phyloP scores from a whole-genome alignment of 2,797 vertebrate genomes.

The Pseudomugil tenellus region DNA sequence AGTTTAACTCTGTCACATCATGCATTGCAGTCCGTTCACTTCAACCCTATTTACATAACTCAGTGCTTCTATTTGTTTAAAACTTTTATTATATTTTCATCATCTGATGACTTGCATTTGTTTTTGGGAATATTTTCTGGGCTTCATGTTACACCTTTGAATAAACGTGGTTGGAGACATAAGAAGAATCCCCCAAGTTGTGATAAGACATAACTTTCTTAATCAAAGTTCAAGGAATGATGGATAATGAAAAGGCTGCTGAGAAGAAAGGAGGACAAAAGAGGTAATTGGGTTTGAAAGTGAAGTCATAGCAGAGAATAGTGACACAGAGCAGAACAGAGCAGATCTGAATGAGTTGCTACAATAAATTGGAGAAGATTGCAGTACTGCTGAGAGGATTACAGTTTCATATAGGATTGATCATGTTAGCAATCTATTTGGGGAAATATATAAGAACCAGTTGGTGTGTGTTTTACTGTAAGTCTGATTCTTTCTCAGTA shows the following conservation, averaged over 20 bases:
- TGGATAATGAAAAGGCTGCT: neutral
- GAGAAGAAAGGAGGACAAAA: neutral
- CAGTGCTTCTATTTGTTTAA: neutral
- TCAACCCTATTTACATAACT: neutral
- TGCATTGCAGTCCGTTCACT: neutral
- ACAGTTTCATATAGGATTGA: neutral
- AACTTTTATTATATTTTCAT: neutral
- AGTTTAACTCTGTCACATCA: neutral
- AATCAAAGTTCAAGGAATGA: neutral
- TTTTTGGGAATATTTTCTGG: neutral
- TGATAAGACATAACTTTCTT: neutral
- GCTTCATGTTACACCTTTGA: neutral
- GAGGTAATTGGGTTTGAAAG: conserved; percentile 2
- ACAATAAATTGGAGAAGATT: neutral
- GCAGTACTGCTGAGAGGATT: conserved; percentile 1
- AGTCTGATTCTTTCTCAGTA: neutral
- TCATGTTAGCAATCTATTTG: conserved; percentile 8
- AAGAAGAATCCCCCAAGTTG: neutral
- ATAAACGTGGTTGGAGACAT: neutral
- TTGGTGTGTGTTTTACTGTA: conserved; percentile 14
- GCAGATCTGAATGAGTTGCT: neutral
- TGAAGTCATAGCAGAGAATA: conserved; percentile 2
- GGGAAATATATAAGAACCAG: neutral
- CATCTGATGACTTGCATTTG: neutral
- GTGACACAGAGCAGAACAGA: neutral